phyloP scores from a whole-genome alignment of 2,888 invertebrate genomes.

The Diadromus collaris region DNA sequence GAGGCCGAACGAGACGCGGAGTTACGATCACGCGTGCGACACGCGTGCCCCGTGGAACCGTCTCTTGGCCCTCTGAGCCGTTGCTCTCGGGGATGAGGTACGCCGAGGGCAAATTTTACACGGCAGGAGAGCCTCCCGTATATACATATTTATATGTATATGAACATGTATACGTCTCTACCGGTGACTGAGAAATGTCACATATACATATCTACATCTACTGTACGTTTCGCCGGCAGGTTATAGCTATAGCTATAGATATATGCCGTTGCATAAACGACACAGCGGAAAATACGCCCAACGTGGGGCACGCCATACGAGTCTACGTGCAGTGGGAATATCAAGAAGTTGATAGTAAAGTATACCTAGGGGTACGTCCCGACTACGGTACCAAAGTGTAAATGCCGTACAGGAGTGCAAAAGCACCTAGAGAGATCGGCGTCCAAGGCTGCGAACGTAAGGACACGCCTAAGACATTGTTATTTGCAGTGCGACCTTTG shows the following conservation, averaged over 20 bases:
- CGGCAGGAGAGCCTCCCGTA: background rate
- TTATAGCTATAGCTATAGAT: constrained; percentile 14
- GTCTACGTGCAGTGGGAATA: constrained; percentile 56
- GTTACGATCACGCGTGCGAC: constrained; percentile 57
- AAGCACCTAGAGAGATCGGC: background rate
- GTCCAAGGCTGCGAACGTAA: background rate
- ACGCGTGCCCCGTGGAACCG: constrained; percentile 30
- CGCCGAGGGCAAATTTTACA: constrained; percentile 6
- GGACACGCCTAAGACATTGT: constrained; percentile 16
- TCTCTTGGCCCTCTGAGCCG: background rate
- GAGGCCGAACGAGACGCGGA: constrained; percentile 37
- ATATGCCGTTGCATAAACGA: constrained; percentile 39
- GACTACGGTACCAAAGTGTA: constrained; percentile 9
- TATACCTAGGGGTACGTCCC: constrained; percentile 23
- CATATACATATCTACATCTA: constrained; percentile 1
- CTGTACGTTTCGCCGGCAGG: constrained; percentile 8
- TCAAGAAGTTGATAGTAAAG: constrained; percentile 52
- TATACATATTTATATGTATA: background rate
- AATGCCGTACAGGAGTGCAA: background rate
- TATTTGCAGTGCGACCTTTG: constrained; percentile 16
- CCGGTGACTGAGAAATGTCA: background rate
- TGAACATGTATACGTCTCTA: background rate
- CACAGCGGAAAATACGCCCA: constrained; percentile 39
- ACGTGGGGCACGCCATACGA: constrained; percentile 42
- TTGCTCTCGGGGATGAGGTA: constrained; percentile 26